These are phyloP conservation scores for Chrysochloris asiatica DNA, from an alignment of 2,113 vertebrate genomes.

Conservation along the genomic window DNA sequence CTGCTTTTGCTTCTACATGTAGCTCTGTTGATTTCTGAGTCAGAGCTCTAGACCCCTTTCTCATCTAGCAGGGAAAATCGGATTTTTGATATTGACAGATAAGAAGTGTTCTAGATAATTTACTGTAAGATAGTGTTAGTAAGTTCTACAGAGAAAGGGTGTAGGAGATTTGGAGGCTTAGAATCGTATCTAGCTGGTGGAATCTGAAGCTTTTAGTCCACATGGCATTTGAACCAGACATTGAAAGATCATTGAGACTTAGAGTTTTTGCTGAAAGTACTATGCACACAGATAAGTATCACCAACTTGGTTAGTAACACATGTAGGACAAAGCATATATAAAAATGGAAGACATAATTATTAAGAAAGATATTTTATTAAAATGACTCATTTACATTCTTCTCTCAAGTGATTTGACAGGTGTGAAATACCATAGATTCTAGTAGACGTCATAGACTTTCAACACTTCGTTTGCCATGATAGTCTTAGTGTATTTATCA, in stretches of 20 bases:
- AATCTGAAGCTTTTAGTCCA: background rate
- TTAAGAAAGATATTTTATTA: too few relatives aligned
- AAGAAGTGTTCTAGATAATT: background rate
- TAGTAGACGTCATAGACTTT: too few relatives aligned
- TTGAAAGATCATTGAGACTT: constrained; percentile 37
- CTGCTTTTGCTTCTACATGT: background rate
- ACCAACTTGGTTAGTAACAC: background rate
- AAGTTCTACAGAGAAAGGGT: background rate
- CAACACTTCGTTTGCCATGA: too few relatives aligned
- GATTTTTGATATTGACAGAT: background rate
- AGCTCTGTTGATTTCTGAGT: background rate
- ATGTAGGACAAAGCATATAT: constrained; percentile 1
- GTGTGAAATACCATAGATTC: too few relatives aligned
- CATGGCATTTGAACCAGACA: background rate
- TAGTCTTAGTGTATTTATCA: too few relatives aligned
- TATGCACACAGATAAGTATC: background rate
- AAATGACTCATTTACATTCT: too few relatives aligned
- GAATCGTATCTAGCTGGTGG: background rate
- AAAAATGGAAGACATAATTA: too few relatives aligned
- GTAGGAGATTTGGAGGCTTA: constrained; percentile 5
- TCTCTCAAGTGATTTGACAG: too few relatives aligned
- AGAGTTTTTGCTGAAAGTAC: constrained; percentile 26
- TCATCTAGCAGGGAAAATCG: background rate
- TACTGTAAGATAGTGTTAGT: background rate
- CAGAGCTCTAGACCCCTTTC: background rate